A percentile compares a stretch with the other conserved stretches of the same genome.
Evolutionary conservation across 1,140 invertebrate genomes (phyloP).

Genomic region (Frieseomelitta varia): DNA sequence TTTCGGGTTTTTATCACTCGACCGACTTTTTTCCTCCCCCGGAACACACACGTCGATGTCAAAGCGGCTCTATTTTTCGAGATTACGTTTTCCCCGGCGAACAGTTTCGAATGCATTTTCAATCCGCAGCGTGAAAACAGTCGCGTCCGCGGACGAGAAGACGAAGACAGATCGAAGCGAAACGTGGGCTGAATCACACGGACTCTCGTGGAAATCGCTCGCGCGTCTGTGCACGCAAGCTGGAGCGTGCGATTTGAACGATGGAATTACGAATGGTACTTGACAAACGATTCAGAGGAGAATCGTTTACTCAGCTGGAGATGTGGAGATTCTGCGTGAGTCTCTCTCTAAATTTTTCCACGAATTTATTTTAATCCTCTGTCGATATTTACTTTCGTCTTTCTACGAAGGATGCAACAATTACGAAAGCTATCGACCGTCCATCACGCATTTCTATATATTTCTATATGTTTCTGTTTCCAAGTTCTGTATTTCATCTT

Average conservation of each 20-base stretch:
- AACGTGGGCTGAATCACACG: neutral
- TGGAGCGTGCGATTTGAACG: neutral
- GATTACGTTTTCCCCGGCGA: constrained; percentile 16
- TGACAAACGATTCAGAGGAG: neutral
- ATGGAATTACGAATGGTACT: neutral
- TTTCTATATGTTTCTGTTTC: too few species aligned
- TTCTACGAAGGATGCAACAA: too few species aligned
- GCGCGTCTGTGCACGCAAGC: neutral
- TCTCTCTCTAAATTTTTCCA: neutral
- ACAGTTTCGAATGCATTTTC: neutral
- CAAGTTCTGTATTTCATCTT: too few species aligned
- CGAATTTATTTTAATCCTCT: too few species aligned
- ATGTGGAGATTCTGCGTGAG: neutral
- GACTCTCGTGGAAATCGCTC: neutral
- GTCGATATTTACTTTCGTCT: too few species aligned
- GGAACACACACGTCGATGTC: neutral
- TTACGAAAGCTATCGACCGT: too few species aligned
- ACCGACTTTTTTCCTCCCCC: neutral
- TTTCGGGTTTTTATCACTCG: constrained; percentile 19
- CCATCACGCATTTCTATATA: too few species aligned
- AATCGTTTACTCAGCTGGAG: neutral
- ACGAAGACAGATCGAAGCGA: neutral
- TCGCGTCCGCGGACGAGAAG: neutral
- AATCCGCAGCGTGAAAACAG: constrained; percentile 3
- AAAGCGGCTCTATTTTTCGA: constrained; percentile 40